Percentiles rank a stretch among this genome's conserved stretches.
Evolutionary conservation across 2,113 vertebrate species (phyloP).

Genomic region (Anguilla rostrata): DNA sequence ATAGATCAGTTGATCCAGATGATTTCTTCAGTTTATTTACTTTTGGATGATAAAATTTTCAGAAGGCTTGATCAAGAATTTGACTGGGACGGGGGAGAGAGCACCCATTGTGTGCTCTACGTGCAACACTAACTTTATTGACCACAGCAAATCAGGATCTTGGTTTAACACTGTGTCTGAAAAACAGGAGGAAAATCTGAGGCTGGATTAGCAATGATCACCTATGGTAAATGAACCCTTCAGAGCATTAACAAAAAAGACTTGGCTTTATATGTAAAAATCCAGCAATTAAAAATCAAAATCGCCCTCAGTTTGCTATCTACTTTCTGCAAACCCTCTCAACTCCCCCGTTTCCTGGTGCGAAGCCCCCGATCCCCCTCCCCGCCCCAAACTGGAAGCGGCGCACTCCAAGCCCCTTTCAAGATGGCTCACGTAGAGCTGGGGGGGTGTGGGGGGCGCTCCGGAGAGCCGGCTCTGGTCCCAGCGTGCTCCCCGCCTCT

Average conservation of each 20-base stretch:
- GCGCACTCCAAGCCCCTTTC: slow-evolving; percentile 25
- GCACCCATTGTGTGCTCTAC: background rate
- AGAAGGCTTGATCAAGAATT: background rate
- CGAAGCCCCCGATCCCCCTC: background rate
- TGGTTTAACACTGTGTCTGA: background rate
- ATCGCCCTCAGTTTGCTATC: background rate
- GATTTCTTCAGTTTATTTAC: background rate
- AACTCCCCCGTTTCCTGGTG: background rate
- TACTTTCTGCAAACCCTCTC: slow-evolving; percentile 8
- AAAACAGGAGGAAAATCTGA: background rate
- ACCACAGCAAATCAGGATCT: background rate
- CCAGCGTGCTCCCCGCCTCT: slow-evolving; percentile 72
- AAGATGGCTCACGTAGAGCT: slow-evolving; percentile 6
- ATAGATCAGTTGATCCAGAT: background rate
- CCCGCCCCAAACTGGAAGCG: slow-evolving; percentile 1
- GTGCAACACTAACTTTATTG: background rate
- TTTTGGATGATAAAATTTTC: background rate
- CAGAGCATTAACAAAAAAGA: background rate
- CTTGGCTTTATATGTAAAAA: background rate
- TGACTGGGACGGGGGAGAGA: background rate
- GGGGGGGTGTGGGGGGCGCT: slow-evolving; percentile 53
- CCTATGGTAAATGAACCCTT: background rate
- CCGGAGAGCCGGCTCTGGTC: slow-evolving; percentile 67
- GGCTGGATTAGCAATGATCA: background rate
- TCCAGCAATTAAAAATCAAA: background rate